phyloP scores from a whole-genome alignment of 2,888 invertebrate species.

The Steromphala cineraria region DNA sequence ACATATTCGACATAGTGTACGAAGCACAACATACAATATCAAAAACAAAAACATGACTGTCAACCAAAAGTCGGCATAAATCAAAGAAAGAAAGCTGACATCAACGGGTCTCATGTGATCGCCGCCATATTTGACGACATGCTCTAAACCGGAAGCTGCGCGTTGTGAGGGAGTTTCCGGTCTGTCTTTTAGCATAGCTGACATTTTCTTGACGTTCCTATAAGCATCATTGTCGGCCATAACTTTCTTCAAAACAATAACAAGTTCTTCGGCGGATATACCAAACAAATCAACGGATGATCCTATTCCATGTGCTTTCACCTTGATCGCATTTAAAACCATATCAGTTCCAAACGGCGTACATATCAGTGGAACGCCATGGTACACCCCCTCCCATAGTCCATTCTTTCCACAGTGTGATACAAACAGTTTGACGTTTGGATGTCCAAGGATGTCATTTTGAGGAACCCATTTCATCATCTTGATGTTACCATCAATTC shows the following conservation, averaged over 20 bases:
- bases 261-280: slow-evolving; percentile 35
- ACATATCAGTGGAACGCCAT: slow-evolving; percentile 55
- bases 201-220: slow-evolving; percentile 36
- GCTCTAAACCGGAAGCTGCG: slow-evolving; percentile 57
- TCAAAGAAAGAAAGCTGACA: neutral
- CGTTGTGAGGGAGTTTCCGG: slow-evolving; percentile 42
- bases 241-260: slow-evolving; percentile 31
- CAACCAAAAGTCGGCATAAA: slow-evolving; percentile 2
- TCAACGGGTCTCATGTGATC: slow-evolving; percentile 44
- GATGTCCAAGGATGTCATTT: slow-evolving; percentile 52
- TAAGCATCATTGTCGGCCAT: slow-evolving; percentile 32
- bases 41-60: neutral
- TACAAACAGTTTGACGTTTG: slow-evolving; percentile 48
- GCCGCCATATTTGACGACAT: slow-evolving; percentile 58
- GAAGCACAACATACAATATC: too few species aligned
- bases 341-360: slow-evolving; percentile 51
- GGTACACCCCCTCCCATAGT: slow-evolving; percentile 53
- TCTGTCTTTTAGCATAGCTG: slow-evolving; percentile 36
- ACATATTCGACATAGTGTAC: too few species aligned
- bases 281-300: slow-evolving; percentile 33
- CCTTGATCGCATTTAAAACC: slow-evolving; percentile 40
- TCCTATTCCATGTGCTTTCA: slow-evolving; percentile 43
- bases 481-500: slow-evolving; percentile 28
- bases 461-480: slow-evolving; percentile 52
- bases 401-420: slow-evolving; percentile 59